Evolutionary conservation across 2,888 invertebrate genomes (phyloP).

Genomic region (Andrena bicolor): DNA sequence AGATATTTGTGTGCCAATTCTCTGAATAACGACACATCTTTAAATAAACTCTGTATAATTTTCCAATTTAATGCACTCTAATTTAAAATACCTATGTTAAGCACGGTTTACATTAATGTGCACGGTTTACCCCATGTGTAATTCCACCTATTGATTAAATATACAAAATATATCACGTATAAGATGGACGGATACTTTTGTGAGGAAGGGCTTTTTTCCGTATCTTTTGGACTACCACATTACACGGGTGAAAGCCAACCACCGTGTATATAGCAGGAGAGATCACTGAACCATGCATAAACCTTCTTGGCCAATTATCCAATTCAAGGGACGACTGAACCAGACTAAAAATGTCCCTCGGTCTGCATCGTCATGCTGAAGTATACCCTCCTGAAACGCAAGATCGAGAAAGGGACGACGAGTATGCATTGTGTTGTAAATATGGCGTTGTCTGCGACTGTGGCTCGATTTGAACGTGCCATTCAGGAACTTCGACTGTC

Average conservation of each 20-base stretch:
- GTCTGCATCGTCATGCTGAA: not conserved
- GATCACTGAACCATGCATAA: constrained; percentile 25
- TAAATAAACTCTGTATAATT: too few relatives aligned
- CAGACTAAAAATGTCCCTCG: constrained; percentile 10
- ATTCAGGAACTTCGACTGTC: constrained; percentile 65
- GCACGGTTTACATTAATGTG: too few relatives aligned
- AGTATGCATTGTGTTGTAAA: constrained; percentile 64
- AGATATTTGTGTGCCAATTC: too few relatives aligned
- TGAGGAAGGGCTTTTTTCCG: too few relatives aligned
- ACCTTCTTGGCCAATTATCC: constrained; percentile 35
- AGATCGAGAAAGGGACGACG: constrained; percentile 46
- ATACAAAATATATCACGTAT: too few relatives aligned
- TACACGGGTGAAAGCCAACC: not conserved
- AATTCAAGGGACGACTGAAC: not conserved
- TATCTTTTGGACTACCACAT: too few relatives aligned
- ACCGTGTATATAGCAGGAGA: not conserved
- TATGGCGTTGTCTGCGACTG: constrained; percentile 57
- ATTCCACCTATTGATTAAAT: too few relatives aligned
- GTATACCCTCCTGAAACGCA: constrained; percentile 37
- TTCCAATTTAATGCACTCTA: too few relatives aligned
- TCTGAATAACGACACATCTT: too few relatives aligned
- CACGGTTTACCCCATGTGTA: too few relatives aligned
- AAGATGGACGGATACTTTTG: too few relatives aligned
- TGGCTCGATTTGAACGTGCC: constrained; percentile 66
- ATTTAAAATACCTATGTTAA: too few relatives aligned